phyloP scores from a whole-genome alignment of 2,797 vertebrate species.

The Mormyrops boulengeri region DNA sequence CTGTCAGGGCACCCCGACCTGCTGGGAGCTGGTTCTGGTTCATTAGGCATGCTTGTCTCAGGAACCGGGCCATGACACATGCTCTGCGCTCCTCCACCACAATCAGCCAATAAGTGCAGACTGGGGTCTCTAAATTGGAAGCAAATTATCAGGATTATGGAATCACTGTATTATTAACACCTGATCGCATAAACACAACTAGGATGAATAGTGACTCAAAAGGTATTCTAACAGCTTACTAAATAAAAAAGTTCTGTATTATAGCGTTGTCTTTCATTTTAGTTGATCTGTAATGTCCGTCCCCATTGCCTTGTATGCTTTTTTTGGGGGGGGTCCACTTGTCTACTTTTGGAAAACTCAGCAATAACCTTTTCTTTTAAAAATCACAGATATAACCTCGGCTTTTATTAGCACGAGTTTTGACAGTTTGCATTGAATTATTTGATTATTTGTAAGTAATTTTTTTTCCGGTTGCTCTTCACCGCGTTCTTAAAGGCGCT shows the following conservation, averaged over 20 bases:
- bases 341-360: not conserved
- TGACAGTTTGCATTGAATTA: too few species aligned
- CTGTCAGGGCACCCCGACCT: constrained; percentile 42
- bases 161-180: not conserved
- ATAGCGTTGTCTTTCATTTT: not conserved
- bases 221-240: not conserved
- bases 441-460: not conserved
- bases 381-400: not conserved
- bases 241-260: not conserved
- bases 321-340: not conserved
- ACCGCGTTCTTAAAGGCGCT: not conserved
- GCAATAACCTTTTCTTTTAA: not conserved
- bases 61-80: not conserved
- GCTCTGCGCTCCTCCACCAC: not conserved
- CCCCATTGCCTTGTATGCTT: not conserved
- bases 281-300: not conserved
- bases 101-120: not conserved
- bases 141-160: not conserved
- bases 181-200: not conserved
- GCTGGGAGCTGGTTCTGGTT: constrained; percentile 48
- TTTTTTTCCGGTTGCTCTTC: not conserved
- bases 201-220: not conserved
- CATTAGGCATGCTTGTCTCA: constrained; percentile 53
- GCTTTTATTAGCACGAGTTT: not conserved
- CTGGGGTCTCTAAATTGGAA: not conserved